Evolutionary conservation across 2,797 vertebrate genomes (phyloP), one percentile per base, ranked within the genome.

Genomic region (Centroberyx gerrardi): DNA sequence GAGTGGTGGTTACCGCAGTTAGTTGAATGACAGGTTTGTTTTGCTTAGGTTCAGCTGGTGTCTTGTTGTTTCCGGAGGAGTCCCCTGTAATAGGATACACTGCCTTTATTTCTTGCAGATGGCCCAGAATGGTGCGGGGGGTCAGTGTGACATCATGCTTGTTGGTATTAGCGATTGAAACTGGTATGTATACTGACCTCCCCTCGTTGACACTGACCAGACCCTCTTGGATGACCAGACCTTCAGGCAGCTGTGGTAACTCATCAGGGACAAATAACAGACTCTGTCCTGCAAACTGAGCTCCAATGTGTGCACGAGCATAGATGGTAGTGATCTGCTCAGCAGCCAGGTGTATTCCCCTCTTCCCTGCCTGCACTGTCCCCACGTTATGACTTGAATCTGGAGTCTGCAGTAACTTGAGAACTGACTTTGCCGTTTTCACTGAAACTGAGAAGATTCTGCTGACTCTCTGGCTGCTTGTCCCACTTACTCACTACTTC

Each of bases 231-330:
- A 55, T 55, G 4, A 27, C 48, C 6, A 68, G 5, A 13, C 63
- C 40, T 4, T 78, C 63, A 1, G 69, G 69, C 13, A 73, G 12
- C 15, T 36, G 33, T 22, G 27, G 27, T 13, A 22, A 33, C 22
- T 80, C 72, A 61, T 12, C 13, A 2, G 72, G 67, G 27, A 28
- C 4, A 17, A 75, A 75, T 6, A 66, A 10, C 31, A 80, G 28
- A 7, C 44, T 58, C n/a, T 80, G 66, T 13, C 59, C 55, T 42
- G 3, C 12, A 18, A 55, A 62, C 17, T 8, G 15, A 3, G 1
- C 29, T 33, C 38, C 60, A 1, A 61, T 7, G 18, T 60, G 22
- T 46, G 54, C 65, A 18, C 13, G 31, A 5, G 27, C 72, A 74
- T 33, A 40, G 22, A 54, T 17, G 29, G 71, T 74, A 29, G 53